Conservation (phyloP, 2,888 invertebrate genomes). For the Chrysolina haemoptera region DNA sequence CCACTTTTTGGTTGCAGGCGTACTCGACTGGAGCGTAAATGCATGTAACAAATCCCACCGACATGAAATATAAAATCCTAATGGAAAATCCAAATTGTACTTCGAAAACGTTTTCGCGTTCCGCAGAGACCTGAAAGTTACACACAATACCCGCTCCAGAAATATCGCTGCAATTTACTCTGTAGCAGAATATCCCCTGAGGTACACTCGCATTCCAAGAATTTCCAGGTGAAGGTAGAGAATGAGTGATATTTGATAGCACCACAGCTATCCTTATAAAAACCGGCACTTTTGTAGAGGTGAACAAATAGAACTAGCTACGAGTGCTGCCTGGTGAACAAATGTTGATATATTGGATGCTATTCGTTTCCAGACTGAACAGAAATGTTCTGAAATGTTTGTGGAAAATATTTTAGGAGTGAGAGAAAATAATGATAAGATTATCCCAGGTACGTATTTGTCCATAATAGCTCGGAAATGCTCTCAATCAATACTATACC, state of each 20-base stretch:
- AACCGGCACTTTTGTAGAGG: background rate
- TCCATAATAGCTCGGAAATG: too few species aligned
- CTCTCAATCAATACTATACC: too few species aligned
- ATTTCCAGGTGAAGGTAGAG: background rate
- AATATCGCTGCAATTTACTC: slow-evolving; percentile 16
- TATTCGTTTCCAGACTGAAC: background rate
- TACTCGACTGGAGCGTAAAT: background rate
- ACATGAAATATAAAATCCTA: slow-evolving; percentile 10
- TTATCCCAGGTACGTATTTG: too few species aligned
- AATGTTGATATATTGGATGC: background rate
- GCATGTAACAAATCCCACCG: background rate
- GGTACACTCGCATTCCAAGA: background rate
- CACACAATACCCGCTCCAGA: slow-evolving; percentile 11
- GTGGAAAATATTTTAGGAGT: too few species aligned
- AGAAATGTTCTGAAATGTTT: too few species aligned
- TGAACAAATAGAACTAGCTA: background rate
- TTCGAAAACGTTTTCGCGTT: slow-evolving; percentile 1
- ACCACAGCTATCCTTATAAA: background rate
- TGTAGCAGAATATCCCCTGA: background rate
- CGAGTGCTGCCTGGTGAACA: background rate
- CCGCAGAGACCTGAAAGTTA: slow-evolving; percentile 3
- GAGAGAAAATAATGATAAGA: too few species aligned
- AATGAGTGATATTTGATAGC: slow-evolving; percentile 17
- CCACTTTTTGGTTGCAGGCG: background rate
- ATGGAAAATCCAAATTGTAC: slow-evolving; percentile 11